These are phyloP conservation scores for Excalfactoria chinensis DNA, from an alignment of 2,113 vertebrate species.

Conservation along the genomic window DNA sequence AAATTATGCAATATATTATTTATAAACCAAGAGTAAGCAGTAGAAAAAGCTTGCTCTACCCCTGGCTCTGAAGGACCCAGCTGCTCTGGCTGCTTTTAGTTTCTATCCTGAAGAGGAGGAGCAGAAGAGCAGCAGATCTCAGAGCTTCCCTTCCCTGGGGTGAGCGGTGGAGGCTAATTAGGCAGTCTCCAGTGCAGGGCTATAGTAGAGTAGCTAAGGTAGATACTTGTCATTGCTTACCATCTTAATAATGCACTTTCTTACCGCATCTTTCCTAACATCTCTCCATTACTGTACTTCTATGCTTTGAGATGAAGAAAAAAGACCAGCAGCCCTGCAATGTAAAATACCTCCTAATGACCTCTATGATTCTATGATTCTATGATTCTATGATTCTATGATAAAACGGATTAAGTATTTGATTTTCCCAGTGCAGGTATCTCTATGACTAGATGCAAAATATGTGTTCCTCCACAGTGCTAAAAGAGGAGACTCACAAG, in stretches of 20 bases:
- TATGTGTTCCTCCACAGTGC: neutral
- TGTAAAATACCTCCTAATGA: neutral
- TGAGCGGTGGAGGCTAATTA: conserved; percentile 29
- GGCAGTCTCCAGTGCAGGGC: neutral
- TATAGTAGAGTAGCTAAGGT: neutral
- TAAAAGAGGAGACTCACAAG: neutral
- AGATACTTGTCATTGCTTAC: neutral
- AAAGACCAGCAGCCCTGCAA: neutral
- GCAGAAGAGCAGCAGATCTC: neutral
- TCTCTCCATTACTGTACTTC: neutral
- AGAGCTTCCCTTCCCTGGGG: conserved; percentile 23
- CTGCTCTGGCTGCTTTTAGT: conserved; percentile 28
- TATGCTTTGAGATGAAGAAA: neutral
- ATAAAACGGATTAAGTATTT: neutral
- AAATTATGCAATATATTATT: neutral
- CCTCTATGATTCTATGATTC: too few relatives aligned
- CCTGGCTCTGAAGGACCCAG: neutral
- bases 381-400: too few relatives aligned
- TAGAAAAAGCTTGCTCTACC: neutral
- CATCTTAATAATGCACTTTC: neutral
- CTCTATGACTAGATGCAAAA: neutral
- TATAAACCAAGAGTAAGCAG: neutral
- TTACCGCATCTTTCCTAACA: neutral
- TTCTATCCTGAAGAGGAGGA: neutral
- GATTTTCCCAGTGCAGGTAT: neutral